Percentiles rank a stretch among this genome's conserved stretches.
Conservation (phyloP, 2,113 vertebrate genomes). For the Cheilinus undulatus region DNA sequence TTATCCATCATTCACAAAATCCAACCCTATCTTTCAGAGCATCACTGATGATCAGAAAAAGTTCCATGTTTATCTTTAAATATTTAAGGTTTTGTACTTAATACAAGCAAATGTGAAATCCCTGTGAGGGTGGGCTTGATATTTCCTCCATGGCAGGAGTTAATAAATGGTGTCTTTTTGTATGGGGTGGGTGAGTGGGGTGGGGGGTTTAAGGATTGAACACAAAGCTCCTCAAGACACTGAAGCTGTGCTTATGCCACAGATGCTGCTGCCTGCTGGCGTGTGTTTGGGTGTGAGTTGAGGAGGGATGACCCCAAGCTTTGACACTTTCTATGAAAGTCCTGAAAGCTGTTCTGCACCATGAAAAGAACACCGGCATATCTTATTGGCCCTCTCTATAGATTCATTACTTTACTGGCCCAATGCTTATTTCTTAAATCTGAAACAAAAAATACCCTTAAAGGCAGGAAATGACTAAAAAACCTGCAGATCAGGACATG, state of each 20-base stretch:
- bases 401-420: background rate
- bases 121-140: background rate
- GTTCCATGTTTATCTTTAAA: background rate
- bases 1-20: background rate
- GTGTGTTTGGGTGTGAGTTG: slow-evolving; percentile 24
- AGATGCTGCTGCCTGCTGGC: slow-evolving; percentile 47
- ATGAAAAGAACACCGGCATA: background rate
- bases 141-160: slow-evolving; percentile 30
- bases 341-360: background rate
- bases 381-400: background rate
- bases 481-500: background rate
- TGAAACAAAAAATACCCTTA: background rate
- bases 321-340: slow-evolving; percentile 7
- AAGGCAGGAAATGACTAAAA: background rate
- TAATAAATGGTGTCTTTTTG: slow-evolving; percentile 36
- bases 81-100: background rate
- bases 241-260: slow-evolving; percentile 17
- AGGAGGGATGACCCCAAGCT: slow-evolving; percentile 21
- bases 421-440: background rate
- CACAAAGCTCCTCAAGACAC: slow-evolving; percentile 59
- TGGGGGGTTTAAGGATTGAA: slow-evolving; percentile 22
- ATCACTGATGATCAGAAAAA: background rate
- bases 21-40: background rate
- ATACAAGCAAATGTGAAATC: background rate
- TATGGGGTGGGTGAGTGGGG: slow-evolving; percentile 8